Base-by-base conservation (phyloP, 1,140 invertebrate genomes). In the Ganaspis sp. region DNA sequence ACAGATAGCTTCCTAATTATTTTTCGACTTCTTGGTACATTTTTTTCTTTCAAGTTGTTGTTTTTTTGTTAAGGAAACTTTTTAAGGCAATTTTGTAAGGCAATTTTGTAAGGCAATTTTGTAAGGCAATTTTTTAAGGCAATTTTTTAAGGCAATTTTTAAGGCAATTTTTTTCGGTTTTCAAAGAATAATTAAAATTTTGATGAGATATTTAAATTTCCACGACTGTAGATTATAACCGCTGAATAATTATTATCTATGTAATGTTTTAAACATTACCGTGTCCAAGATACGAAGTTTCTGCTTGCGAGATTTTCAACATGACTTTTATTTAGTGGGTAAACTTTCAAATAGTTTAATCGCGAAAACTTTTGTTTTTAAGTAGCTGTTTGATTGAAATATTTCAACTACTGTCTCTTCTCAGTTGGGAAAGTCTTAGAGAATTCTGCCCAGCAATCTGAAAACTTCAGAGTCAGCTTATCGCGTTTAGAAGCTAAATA, bases 401-500 rank as follows among this genome's bases (percentile, higher is more conserved):
- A 64, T 64, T 64, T 64, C 21, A 64, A 34, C 26, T 64, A 64
- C 58, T 64, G 58, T 64, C 58, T 34, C 58, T 26, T 64, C 26
- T 8, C 58, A 34, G 58, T 64, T 64, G 4, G 5, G 15, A 23
- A 64, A 64, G 54, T 26, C 54, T 29, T 64, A n/a, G 23, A 64
- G 58, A 64, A 64, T 64, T n/a, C 23, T 64, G 58, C 58, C 23
- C 58, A 64, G 58, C 58, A 29, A 64, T 64, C 58, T 64, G 58
- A 64, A 64, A 64, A 64, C 58, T 29, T 64, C 6, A 64, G 58
- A 64, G 23, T 64, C 58, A n/a, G 58, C 58, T 64, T 64, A 64
- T 64, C 58, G 58, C 58, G 26, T 64, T 64, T 64, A 64, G 58
- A 64, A 64, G 58, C 58, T 64, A 64, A 64, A 64, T 64, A 64